Base-by-base conservation (phyloP, 30 jellyfish, hydroid and myxozoan species). In the Aurelia coerulea region DNA sequence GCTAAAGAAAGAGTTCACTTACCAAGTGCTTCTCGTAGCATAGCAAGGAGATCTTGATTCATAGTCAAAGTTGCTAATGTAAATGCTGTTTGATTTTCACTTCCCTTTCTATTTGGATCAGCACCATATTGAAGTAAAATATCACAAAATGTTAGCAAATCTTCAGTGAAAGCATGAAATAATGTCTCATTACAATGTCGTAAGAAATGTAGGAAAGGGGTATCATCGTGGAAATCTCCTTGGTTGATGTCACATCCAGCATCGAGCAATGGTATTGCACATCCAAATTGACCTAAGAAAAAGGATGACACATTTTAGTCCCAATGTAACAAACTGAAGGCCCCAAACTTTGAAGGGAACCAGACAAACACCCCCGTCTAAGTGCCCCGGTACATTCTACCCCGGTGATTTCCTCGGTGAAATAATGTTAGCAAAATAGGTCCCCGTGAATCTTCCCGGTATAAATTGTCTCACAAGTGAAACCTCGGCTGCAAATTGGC, bases 41-140 rank as follows among this genome's bases (percentile, higher is more conserved):
- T 74, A 10, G 73, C 89, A 37, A 39, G 33, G 7, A 84, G 64
- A 39, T 54, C 81, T 19, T 66, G 62, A n/a, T 90, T 52, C 71
- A 49, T 60, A 37, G 66, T 12, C n/a, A 74, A n/a, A 29, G 67
- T 18, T 31, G 97, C 96, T 16, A 90, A 5, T 46, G 67, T 74
- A 0, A 90, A 15, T 17, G 97, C 96, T 10, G 97, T 90, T 65
- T 90, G 68, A 50, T 76, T 92, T 23, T 83, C 91, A 29, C 62
- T 53, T 53, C 77, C 91, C 29, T 46, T 29, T 16, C 39, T 18
- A 56, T 17, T 66, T 35, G 96, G 80, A 50, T 69, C 77, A 17
- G 93, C 97, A 2, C 97, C 97, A 50, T 90, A 90, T 77, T 88
- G 96, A 29, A 88, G 65, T 18, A 88, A 67, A 67, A 88, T 62